Evolutionary conservation across 2,888 invertebrate genomes (phyloP).

Genomic region (Drosophila merina): DNA sequence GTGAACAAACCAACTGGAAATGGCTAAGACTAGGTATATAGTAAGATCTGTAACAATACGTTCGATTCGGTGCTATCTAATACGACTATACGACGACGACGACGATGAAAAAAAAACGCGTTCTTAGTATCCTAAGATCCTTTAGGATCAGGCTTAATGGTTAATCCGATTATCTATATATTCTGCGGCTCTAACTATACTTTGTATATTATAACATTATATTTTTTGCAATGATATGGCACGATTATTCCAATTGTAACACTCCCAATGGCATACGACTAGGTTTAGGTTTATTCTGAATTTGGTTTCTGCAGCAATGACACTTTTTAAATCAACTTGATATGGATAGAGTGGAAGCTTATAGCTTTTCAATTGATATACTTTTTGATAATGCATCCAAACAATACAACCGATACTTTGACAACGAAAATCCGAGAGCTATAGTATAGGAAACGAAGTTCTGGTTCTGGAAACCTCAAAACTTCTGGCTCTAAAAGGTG

Average conservation of each 20-base stretch:
- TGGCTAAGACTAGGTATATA: constrained; percentile 22
- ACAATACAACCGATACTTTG: neutral
- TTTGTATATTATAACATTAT: constrained; percentile 58
- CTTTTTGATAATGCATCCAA: neutral
- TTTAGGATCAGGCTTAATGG: constrained; percentile 21
- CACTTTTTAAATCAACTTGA: constrained; percentile 3
- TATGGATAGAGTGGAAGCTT: neutral
- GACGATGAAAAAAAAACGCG: constrained; percentile 26
- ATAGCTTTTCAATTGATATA: neutral
- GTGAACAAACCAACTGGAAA: constrained; percentile 36
- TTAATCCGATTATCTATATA: constrained; percentile 21
- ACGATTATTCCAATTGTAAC: constrained; percentile 56
- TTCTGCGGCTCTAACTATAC: constrained; percentile 31
- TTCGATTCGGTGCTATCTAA: constrained; percentile 38
- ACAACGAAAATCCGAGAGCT: neutral
- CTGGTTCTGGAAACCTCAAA: neutral
- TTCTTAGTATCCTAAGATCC: constrained; percentile 12
- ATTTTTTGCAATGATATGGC: constrained; percentile 75
- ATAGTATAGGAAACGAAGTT: neutral
- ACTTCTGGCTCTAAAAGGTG: no score
- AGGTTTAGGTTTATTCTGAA: neutral
- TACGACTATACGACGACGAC: constrained; percentile 16
- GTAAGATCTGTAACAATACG: constrained; percentile 31
- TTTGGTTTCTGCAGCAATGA: constrained; percentile 3
- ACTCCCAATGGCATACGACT: constrained; percentile 19